Evolutionary conservation across 2,113 vertebrate species (phyloP), one percentile per base, ranked within the genome.

Genomic region (Leptobrachium ailaonicum): DNA sequence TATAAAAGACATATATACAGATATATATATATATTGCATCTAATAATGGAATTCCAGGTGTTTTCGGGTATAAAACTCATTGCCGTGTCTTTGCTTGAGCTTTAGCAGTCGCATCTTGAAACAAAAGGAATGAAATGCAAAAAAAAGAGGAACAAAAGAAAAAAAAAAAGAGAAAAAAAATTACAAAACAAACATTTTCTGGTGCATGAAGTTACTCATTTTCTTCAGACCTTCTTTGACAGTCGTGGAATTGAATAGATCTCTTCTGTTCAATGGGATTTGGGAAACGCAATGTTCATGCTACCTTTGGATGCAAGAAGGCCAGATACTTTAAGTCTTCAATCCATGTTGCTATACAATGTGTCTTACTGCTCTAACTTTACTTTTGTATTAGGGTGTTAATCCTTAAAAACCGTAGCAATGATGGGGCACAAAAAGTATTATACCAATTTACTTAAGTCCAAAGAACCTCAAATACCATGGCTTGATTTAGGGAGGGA

Each of bases 1-100:
- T 81, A 69, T 47, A 43, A 75, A 44, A 69, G 79, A 81, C 47
- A 66, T 69, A 74, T 74, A 80, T 75, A 71, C 43, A 41, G 64
- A 67, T 80, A 81, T 80, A 11, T 81, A 67, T 80, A 81, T 80
- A 11, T 81, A 66, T 68, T 81, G 58, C 64, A 50, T 75, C 64
- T 81, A 75, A 68, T 45, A 66, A 81, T 81, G 71, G 78, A 71
- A 81, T 74, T 66, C 4, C 63, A 73, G 10, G 66, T 74, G 77
- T 73, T 71, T 32, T 79, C 42, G 63, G 72, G 56, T 80, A 80
- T 68, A 80, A 32, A 73, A 58, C 71, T 44, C 71, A 73, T 71
- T 74, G 53, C n/a, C 9, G 66, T 81, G 73, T 45, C 67, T 64
- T 75, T 81, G 79, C 79, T 75, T 81, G 71, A 75, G 54, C 44